phyloP scores from a whole-genome alignment of 1,140 invertebrate species.

The Drosophila navojoa region DNA sequence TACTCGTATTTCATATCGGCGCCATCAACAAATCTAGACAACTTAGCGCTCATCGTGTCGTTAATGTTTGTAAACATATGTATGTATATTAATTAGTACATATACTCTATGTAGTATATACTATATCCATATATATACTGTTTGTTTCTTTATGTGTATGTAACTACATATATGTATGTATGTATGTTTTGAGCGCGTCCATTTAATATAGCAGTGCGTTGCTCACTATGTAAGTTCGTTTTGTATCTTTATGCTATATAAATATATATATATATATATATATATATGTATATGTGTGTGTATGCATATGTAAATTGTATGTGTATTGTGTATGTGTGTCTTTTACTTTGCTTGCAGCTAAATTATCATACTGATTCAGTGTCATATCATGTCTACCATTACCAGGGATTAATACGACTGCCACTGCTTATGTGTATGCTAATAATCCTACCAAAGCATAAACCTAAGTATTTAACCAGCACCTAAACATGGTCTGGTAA shows the following conservation, averaged over 20 bases:
- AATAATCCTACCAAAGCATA: constrained; percentile 28
- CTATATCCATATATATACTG: constrained; percentile 27
- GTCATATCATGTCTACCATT: constrained; percentile 24
- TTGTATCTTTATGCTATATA: constrained; percentile 30
- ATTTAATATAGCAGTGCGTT: constrained; percentile 56
- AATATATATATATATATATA: constrained; percentile 22
- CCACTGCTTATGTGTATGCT: constrained; percentile 6
- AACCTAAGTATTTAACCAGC: constrained; percentile 6
- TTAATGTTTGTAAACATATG: constrained; percentile 5
- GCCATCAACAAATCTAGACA: constrained; percentile 35
- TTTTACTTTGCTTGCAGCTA: constrained; percentile 61
- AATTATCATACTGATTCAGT: constrained; percentile 70
- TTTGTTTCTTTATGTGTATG: constrained; percentile 33
- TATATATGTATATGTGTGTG: constrained; percentile 1
- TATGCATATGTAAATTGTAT: constrained; percentile 1
- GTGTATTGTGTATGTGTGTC: constrained; percentile 8
- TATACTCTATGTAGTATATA: constrained; percentile 13
- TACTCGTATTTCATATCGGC: constrained; percentile 44
- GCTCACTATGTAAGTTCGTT: constrained; percentile 51
- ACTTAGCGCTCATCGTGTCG: constrained; percentile 21
- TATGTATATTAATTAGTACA: constrained; percentile 10
- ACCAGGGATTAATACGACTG: constrained; percentile 24
- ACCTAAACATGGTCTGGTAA: constrained; percentile 23
- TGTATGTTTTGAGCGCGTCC: constrained; percentile 57
- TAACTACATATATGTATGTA: constrained; percentile 38